Conservation (phyloP, 2,113 vertebrate species). For the Bubo bubo region DNA sequence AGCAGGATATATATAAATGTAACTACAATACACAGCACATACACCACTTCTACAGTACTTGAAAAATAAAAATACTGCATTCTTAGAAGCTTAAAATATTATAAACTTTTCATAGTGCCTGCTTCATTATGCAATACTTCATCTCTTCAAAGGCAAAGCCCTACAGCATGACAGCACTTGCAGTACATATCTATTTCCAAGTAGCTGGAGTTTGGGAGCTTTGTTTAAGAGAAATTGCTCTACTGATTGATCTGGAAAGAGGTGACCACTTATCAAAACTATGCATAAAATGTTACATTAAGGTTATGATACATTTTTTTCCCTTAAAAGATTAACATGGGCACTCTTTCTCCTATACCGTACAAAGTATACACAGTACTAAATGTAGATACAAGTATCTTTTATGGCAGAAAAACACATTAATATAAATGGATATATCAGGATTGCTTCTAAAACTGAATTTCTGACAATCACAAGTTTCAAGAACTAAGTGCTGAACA, state of each 20-base stretch:
- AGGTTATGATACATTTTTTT: accelerated
- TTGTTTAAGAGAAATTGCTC: neutral
- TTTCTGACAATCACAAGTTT: neutral
- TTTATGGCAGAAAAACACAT: neutral
- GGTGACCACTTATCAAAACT: neutral
- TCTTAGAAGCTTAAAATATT: neutral
- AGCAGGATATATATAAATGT: neutral
- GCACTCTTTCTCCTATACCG: neutral
- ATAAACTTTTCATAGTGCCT: neutral
- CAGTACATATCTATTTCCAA: neutral
- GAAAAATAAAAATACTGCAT: neutral
- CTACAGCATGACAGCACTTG: neutral
- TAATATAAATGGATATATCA: neutral
- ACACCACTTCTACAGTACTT: neutral
- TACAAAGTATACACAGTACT: neutral
- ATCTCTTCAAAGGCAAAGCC: neutral
- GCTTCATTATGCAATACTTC: neutral
- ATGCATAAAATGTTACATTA: neutral
- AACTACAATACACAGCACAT: neutral
- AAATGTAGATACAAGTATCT: neutral
- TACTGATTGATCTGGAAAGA: neutral
- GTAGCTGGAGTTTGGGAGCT: neutral
- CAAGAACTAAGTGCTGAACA: neutral
- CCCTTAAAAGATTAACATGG: neutral
- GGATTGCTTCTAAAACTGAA: neutral